Conservation (phyloP, 2,797 vertebrate genomes). For the Acanthurus tractus region DNA sequence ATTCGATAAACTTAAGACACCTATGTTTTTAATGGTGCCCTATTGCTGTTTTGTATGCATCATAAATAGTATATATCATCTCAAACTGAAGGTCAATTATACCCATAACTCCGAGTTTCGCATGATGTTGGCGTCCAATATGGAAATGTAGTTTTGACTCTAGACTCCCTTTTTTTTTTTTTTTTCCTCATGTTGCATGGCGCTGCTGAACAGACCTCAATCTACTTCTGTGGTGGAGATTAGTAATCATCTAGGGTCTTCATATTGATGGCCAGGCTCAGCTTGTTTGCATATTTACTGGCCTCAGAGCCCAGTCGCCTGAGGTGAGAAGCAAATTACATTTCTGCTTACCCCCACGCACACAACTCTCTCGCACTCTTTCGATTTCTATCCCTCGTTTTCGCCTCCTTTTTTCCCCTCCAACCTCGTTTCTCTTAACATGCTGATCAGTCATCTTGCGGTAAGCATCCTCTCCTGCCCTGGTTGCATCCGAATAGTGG, state of each 20-base stretch:
- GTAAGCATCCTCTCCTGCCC: constrained; percentile 81
- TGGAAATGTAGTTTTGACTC: constrained; percentile 65
- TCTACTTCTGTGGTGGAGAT: constrained; percentile 83
- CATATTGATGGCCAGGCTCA: constrained; percentile 86
- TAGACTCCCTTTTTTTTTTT: constrained; percentile 51
- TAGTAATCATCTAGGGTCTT: constrained; percentile 86
- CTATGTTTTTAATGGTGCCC: constrained; percentile 10
- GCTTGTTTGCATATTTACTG: constrained; percentile 88
- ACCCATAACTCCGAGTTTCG: constrained; percentile 46
- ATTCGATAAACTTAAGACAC: constrained; percentile 12
- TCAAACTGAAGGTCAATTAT: constrained; percentile 65
- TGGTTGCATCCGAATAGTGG: constrained; percentile 80
- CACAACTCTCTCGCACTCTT: constrained; percentile 79
- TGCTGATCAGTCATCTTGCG: constrained; percentile 85
- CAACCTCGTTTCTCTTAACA: constrained; percentile 84
- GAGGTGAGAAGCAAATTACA: constrained; percentile 89
- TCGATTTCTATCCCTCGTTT: constrained; percentile 78
- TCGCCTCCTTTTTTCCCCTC: constrained; percentile 49
- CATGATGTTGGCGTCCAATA: constrained; percentile 50
- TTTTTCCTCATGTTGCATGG: constrained; percentile 55
- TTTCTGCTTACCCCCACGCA: constrained; percentile 84
- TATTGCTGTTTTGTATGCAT: constrained; percentile 54
- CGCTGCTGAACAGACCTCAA: constrained; percentile 76
- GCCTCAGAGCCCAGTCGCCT: constrained; percentile 85
- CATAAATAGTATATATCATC: constrained; percentile 41